These are phyloP conservation scores for Agonopterix arenella DNA, from an alignment of 2,888 invertebrate genomes.

Conservation along the genomic window DNA sequence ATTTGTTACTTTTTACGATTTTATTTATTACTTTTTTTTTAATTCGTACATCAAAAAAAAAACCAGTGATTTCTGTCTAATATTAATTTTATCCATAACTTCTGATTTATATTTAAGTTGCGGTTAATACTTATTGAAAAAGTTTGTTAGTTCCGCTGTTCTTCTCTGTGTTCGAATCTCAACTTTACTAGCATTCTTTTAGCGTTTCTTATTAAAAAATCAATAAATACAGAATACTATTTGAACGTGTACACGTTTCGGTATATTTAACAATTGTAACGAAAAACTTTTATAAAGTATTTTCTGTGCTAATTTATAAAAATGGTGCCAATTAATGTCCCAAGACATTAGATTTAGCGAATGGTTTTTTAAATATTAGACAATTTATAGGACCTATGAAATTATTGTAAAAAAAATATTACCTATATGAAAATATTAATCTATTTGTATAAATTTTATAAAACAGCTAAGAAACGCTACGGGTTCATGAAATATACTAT, in stretches of 20 bases:
- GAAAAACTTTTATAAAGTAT: neutral
- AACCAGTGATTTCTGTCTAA: conserved; percentile 37
- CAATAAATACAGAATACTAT: no score
- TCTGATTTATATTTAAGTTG: conserved; percentile 35
- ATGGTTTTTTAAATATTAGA: conserved; percentile 20
- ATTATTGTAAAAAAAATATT: conserved; percentile 24
- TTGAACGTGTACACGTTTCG: neutral
- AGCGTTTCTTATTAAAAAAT: conserved; percentile 47
- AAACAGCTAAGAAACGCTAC: conserved; percentile 75
- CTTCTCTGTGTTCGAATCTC: conserved; percentile 67
- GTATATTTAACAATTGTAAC: neutral
- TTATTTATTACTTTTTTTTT: conserved; percentile 1
- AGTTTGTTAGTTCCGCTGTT: conserved; percentile 29
- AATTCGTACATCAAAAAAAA: conserved; percentile 20
- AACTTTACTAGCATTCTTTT: conserved; percentile 25
- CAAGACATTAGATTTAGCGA: conserved; percentile 40
- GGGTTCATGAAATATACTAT: conserved; percentile 74
- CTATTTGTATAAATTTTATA: conserved; percentile 67
- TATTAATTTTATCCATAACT: neutral
- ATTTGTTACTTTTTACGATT: conserved; percentile 26
- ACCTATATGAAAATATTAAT: conserved; percentile 46
- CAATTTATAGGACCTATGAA: conserved; percentile 49
- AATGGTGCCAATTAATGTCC: conserved; percentile 60
- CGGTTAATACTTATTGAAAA: conserved; percentile 69
- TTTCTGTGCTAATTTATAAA: conserved; percentile 14